Percentiles rank a stretch among this genome's conserved stretches.
phyloP scores from a whole-genome alignment of 1,140 invertebrate species.

The Drosophila santomea region DNA sequence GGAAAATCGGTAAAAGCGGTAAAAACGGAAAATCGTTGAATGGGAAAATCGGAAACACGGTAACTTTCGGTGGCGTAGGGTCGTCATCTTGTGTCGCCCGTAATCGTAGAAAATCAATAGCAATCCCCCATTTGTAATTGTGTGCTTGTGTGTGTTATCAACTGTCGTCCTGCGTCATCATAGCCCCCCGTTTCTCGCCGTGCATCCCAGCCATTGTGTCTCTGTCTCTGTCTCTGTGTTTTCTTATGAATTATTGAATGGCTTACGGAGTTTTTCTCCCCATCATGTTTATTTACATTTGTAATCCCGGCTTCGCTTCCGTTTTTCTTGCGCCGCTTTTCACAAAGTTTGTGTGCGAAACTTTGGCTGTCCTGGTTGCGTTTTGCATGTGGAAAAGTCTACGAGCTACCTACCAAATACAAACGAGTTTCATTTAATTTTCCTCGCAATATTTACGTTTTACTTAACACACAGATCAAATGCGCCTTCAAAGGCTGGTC shows the following conservation, averaged over 20 bases:
- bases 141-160: conserved; percentile 35
- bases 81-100: conserved; percentile 13
- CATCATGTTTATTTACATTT: conserved; percentile 61
- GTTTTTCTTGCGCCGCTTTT: conserved; percentile 15
- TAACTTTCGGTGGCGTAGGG: conserved; percentile 22
- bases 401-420: not conserved
- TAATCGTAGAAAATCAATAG: conserved; percentile 72
- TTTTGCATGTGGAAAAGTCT: conserved; percentile 19
- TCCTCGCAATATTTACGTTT: not conserved
- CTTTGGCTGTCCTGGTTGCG: conserved; percentile 4
- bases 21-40: conserved; percentile 14
- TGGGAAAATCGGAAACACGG: not conserved
- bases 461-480: not conserved
- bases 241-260: conserved; percentile 70
- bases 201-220: conserved; percentile 11
- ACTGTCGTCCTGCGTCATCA: conserved; percentile 9
- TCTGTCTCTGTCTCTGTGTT: conserved; percentile 4
- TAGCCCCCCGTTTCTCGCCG: conserved; percentile 3
- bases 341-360: conserved; percentile 16
- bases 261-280: conserved; percentile 46
- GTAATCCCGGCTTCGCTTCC: conserved; percentile 34
- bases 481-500: not conserved
- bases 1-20: conserved; percentile 9
- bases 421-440: not conserved
- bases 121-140: conserved; percentile 52